These are phyloP conservation scores for Pogonognathellus flavescens DNA, from an alignment of 1,140 invertebrate genomes.

Conservation along the genomic window DNA sequence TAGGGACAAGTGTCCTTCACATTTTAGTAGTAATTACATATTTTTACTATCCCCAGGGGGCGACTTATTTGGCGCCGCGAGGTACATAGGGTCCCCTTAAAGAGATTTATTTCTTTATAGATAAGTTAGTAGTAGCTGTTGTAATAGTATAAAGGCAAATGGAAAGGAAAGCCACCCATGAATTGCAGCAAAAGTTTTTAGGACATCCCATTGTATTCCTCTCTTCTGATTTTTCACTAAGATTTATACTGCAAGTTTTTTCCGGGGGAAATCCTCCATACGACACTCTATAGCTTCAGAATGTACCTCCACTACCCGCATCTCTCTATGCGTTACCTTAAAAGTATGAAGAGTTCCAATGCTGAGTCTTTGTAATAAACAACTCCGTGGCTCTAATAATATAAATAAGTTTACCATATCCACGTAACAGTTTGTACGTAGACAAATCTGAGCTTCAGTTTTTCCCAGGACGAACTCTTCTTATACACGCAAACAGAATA, in stretches of 20 bases:
- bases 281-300: slow-evolving; percentile 21
- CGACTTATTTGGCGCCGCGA: too few relatives aligned
- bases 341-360: background rate
- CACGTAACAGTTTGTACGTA: too few relatives aligned
- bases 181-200: slow-evolving; percentile 37
- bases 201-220: slow-evolving; percentile 18
- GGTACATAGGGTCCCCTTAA: too few relatives aligned
- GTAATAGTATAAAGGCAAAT: slow-evolving; percentile 10
- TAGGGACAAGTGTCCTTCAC: too few relatives aligned
- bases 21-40: too few relatives aligned
- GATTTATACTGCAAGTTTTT: slow-evolving; percentile 37
- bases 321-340: background rate
- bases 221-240: slow-evolving; percentile 11
- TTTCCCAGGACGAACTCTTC: too few relatives aligned
- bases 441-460: too few relatives aligned
- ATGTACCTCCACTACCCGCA: background rate
- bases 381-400: too few relatives aligned
- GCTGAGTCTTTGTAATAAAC: background rate
- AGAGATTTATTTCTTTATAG: background rate
- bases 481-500: too few relatives aligned
- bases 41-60: too few relatives aligned
- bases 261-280: slow-evolving; percentile 27
- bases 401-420: too few relatives aligned
- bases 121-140: background rate
- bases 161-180: slow-evolving; percentile 28